These are phyloP conservation scores for Thymelicus sylvestris DNA, from an alignment of 2,888 invertebrate species.

Conservation along the genomic window DNA sequence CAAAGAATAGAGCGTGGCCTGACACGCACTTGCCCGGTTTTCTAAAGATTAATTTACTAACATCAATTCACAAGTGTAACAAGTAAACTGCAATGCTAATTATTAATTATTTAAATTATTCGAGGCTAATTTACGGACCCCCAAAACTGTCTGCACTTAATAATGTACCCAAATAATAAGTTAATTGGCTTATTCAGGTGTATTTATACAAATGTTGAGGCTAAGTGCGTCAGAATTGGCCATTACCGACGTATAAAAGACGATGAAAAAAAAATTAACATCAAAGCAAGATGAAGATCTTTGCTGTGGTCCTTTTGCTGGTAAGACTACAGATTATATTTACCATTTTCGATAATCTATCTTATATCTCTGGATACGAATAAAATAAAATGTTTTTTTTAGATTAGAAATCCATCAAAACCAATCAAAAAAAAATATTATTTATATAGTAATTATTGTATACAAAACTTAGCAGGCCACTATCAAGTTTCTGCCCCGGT, in stretches of 20 bases:
- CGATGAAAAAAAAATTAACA: not conserved
- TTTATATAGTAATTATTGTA: no score
- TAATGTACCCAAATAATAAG: not conserved
- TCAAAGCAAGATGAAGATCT: not conserved
- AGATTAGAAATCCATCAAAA: no score
- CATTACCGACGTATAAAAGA: not conserved
- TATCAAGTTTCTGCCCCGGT: no score
- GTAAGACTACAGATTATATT: not conserved
- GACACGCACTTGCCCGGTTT: no score
- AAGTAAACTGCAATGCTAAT: no score
- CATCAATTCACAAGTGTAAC: no score
- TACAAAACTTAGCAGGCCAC: no score
- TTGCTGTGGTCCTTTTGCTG: not conserved
- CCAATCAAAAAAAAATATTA: no score
- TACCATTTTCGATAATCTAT: not conserved
- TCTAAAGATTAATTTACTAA: no score
- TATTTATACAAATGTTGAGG: not conserved
- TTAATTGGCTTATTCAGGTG: not conserved
- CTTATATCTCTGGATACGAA: no score
- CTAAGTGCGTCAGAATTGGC: not conserved
- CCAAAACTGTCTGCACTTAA: not conserved
- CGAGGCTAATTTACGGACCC: constrained; percentile 3
- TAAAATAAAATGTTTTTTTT: no score
- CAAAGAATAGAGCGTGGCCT: no score
- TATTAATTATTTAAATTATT: not conserved